These are phyloP conservation scores for Coryphaenoides rupestris DNA, from an alignment of 2,113 vertebrate species.

Conservation along the genomic window DNA sequence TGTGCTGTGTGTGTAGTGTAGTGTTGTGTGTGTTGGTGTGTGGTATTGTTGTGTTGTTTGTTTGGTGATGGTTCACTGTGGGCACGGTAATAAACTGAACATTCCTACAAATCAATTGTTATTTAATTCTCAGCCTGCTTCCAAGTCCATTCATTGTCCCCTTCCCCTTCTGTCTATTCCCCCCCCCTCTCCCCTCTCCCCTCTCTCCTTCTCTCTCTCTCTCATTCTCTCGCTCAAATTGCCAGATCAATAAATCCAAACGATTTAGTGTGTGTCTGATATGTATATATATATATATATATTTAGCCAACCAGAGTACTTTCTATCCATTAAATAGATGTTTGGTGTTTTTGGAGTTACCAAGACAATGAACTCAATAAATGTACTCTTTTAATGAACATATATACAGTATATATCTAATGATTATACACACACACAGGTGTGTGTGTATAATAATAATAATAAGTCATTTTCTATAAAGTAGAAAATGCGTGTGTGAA, in stretches of 20 bases:
- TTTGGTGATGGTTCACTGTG: not conserved
- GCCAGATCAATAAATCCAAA: not conserved
- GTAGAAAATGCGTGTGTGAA: no score
- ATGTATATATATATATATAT: not conserved
- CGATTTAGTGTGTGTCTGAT: not conserved
- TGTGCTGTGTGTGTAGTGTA: not conserved
- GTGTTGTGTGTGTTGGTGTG: not conserved
- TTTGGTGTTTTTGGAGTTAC: no score
- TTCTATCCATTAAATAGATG: not conserved
- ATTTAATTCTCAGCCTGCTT: slow-evolving; percentile 4
- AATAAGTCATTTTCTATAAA: no score
- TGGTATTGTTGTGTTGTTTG: not conserved
- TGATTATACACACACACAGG: not conserved
- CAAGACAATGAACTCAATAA: no score
- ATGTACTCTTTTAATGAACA: no score
- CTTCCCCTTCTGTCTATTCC: not conserved
- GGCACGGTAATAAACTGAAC: not conserved
- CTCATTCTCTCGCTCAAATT: not conserved
- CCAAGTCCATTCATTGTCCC: slow-evolving; percentile 1
- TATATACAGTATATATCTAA: not conserved
- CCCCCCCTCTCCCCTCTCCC: not conserved
- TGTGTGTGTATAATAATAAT: no score
- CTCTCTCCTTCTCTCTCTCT: not conserved
- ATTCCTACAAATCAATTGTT: slow-evolving; percentile 8
- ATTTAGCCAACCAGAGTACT: no score